These are phyloP conservation scores for Cirrhinus mrigala DNA, from an alignment of 2,797 vertebrate species.

Conservation along the genomic window DNA sequence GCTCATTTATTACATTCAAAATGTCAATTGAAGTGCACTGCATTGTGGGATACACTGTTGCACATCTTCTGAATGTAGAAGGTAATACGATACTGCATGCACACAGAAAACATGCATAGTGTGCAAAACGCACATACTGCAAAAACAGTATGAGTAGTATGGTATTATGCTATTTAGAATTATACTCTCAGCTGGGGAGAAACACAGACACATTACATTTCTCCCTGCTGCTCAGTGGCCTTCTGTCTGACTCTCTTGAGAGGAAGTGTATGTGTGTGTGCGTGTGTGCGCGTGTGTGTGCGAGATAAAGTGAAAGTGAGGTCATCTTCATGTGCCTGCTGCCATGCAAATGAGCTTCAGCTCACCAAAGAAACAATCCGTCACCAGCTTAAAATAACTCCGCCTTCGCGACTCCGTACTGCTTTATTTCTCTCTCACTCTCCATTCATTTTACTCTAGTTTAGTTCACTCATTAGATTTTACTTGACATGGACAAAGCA, in stretches of 20 bases:
- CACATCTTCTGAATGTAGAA: not conserved
- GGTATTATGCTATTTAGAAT: not conserved
- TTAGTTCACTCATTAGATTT: slow-evolving; percentile 17
- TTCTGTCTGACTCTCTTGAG: slow-evolving; percentile 28
- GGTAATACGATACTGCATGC: not conserved
- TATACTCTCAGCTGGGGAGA: not conserved
- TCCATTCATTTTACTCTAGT: slow-evolving; percentile 3
- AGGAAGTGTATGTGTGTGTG: slow-evolving; percentile 25
- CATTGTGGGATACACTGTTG: not conserved
- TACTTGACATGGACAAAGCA: slow-evolving; percentile 24
- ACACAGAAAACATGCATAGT: not conserved
- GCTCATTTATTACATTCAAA: not conserved
- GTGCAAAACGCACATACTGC: not conserved
- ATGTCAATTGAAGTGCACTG: not conserved
- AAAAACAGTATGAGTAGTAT: not conserved
- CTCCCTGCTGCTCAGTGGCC: slow-evolving; percentile 10
- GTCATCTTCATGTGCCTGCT: slow-evolving; percentile 35
- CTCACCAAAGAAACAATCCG: slow-evolving; percentile 23
- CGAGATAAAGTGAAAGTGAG: slow-evolving; percentile 2
- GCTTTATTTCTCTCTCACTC: slow-evolving; percentile 16
- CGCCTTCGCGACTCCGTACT: not conserved
- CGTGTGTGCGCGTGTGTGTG: slow-evolving; percentile 35
- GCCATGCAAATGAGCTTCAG: slow-evolving; percentile 25
- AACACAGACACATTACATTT: slow-evolving; percentile 20
- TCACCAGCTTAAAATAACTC: slow-evolving; percentile 14